Evolutionary conservation across 2,888 invertebrate species (phyloP), one percentile per base, ranked within the genome.

Genomic region (Dasypolia templi): DNA sequence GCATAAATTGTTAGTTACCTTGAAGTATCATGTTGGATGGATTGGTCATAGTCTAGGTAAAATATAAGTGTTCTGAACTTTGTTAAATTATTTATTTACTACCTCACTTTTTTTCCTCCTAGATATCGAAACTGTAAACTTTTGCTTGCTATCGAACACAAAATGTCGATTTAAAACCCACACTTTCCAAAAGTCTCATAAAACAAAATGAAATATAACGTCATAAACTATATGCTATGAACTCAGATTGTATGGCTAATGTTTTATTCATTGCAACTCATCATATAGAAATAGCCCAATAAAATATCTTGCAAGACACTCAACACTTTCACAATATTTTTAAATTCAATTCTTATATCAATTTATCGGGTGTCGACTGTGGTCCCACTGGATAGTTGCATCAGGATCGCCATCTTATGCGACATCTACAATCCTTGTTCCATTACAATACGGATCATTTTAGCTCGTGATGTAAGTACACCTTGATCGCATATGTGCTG

Each of bases 341-440:
- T 76, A 83, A 88, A 89, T 86, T 87, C 88, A 88, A 87, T 89
- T 84, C 82, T 83, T 85, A 72, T 84, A 88, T 86, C 83, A 86
- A 89, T 87, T 87, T 89, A 89, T 86, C 71, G 82, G 78, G 84
- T 84, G 85, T 85, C 87, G 83, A 79, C 79, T 78, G 75, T 70
- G 81, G 72, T 75, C 79, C 79, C 83, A 58, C 55, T 55, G 71
- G 75, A 61, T 74, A 62, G 65, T 49, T 77, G 72, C 83, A 76
- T 35, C 64, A 70, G 76, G 56, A 81, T n/a, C 67, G 19, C 49
- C 19, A 22, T 68, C 32, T 55, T 29, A 29, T 80, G 72, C 76
- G 39, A 35, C n/a, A 17, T 35, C 12, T 51, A 22, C 4, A 14
- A 73, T 58, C 71, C 63, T 65, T 84, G 14, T 26, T 42, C 35